Evolutionary conservation across 2,888 invertebrate species (phyloP).

Genomic region (Augochlorella aurata): DNA sequence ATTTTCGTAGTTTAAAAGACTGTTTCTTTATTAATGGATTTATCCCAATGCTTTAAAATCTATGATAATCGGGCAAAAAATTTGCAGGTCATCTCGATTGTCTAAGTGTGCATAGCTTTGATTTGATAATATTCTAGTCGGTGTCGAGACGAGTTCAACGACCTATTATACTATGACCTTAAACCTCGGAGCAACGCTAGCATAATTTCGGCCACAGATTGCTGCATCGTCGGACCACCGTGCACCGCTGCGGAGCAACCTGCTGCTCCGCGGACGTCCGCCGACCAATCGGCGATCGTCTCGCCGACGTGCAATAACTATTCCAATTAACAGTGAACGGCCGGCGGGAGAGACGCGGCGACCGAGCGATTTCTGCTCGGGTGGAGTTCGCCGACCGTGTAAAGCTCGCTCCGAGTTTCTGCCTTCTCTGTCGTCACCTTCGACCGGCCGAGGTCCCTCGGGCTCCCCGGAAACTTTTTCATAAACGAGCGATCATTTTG

Average conservation of each 20-base stretch:
- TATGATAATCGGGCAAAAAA: too few relatives aligned
- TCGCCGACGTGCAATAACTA: conserved; percentile 43
- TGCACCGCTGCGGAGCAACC: conserved; percentile 19
- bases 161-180: too few relatives aligned
- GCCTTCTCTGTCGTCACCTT: background rate
- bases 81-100: too few relatives aligned
- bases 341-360: background rate
- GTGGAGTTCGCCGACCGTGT: background rate
- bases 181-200: too few relatives aligned
- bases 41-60: too few relatives aligned
- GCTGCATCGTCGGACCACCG: too few relatives aligned
- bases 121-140: too few relatives aligned
- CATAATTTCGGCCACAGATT: too few relatives aligned
- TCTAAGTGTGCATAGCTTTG: too few relatives aligned
- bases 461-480: background rate
- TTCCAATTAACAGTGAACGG: conserved; percentile 51
- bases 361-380: background rate
- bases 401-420: background rate
- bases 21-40: too few relatives aligned
- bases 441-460: background rate
- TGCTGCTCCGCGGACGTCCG: conserved; percentile 34
- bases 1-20: too few relatives aligned
- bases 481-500: background rate
- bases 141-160: too few relatives aligned
- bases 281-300: conserved; percentile 27